These are phyloP conservation scores for Ctenodactylus gundi DNA, from an alignment of 2,113 vertebrate species.

Conservation along the genomic window DNA sequence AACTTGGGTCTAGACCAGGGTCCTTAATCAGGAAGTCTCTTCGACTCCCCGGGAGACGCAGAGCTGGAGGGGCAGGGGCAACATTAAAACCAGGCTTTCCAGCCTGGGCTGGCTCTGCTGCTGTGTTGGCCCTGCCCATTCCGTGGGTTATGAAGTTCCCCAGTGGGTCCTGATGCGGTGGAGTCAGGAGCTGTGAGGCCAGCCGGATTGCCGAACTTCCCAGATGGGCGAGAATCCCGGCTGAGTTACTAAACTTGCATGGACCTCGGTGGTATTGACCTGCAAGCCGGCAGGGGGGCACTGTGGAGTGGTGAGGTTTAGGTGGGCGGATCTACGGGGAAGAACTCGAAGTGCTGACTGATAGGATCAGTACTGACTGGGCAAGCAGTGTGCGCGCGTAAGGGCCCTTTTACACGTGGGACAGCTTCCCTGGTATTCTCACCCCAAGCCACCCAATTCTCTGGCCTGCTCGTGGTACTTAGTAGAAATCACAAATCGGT, in stretches of 20 bases:
- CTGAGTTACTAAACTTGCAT: neutral
- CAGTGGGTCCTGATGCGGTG: no score
- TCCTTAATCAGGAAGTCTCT: neutral
- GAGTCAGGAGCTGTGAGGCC: neutral
- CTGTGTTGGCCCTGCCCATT: neutral
- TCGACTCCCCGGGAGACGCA: neutral
- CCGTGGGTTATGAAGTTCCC: neutral
- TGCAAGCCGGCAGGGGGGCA: no score
- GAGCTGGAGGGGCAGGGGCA: fast-evolving
- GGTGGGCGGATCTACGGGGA: fast-evolving
- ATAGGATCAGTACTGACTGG: fast-evolving
- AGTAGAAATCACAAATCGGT: neutral
- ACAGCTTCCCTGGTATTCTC: neutral
- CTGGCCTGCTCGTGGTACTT: neutral
- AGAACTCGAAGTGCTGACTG: neutral
- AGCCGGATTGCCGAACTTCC: neutral
- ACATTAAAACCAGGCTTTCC: fast-evolving
- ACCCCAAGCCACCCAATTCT: neutral
- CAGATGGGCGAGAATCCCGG: neutral
- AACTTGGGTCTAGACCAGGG: neutral
- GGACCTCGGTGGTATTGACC: neutral
- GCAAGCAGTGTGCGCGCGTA: neutral
- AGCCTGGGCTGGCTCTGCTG: neutral
- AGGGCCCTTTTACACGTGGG: fast-evolving
- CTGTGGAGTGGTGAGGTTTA: neutral